Evolutionary conservation across 2,113 vertebrate genomes (phyloP), one percentile per base, ranked within the genome.

Genomic region (Brachypteracias leptosomus): DNA sequence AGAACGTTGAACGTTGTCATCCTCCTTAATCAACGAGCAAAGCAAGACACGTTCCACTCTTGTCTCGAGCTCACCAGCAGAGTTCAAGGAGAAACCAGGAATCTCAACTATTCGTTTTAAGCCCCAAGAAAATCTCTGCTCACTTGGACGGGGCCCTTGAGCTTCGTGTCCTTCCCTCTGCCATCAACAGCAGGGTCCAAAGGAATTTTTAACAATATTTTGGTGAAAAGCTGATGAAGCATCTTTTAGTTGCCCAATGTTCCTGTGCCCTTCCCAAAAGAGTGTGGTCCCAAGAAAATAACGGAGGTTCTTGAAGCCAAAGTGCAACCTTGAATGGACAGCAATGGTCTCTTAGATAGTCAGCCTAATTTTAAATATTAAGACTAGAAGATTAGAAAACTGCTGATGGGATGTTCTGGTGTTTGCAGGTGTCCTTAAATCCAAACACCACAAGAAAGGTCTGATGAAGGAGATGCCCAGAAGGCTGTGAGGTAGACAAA

Each of bases 141-240:
- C 46, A 2, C 29, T 3, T 24, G 3, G 55, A 70, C 3, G 40
- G 71, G 74, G 80, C 70, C 66, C 85, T 12, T 10, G 20, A 74
- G 44, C 72, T 55, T 29, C 61, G 1, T 9, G 2, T 16, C 80
- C 26, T 22, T 28, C 55, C 13, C 18, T 4, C 36, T 4, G 26
- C 21, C 65, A 4, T 59, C 35, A 35, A 44, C 3, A 2, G 47
- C 2, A 15, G 25, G 15, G 36, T 67, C 75, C 70, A 59, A 54
- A 54, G 4, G 1, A 31, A 24, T 44, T 46, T 65, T 35, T 71
- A 49, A 4, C 13, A 2, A 15, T 1, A 2, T 49, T 52, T n/a
- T 46, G 59, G 38, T 10, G 13, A 88, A 31, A 8, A 28, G 59
- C 22, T 49, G 59, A 20, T 54, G 5, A 52, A 54, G 33, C 46